Conservation (phyloP, 2,888 invertebrate species). For the Noctua pronuba region DNA sequence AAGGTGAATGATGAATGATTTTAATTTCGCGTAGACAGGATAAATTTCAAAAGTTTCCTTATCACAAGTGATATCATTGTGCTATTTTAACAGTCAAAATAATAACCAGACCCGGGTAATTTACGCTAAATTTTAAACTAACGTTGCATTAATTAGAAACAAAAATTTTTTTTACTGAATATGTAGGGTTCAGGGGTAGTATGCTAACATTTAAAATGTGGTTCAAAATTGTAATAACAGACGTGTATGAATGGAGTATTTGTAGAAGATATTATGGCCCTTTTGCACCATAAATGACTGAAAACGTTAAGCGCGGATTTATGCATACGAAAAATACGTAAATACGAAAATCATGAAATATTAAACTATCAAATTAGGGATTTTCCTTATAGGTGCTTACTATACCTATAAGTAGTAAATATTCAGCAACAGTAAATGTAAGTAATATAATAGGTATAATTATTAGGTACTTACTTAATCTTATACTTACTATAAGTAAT, state of each 20-base stretch:
- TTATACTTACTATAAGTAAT: too few relatives aligned
- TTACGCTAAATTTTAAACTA: background rate
- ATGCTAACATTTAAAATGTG: background rate
- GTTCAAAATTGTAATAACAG: background rate
- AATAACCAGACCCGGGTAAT: background rate
- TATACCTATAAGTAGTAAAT: slow-evolving; percentile 19
- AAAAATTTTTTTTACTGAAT: background rate
- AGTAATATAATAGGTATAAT: slow-evolving; percentile 14
- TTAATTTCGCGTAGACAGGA: background rate
- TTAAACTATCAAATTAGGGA: background rate
- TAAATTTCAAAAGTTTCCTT: background rate
- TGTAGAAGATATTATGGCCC: too few relatives aligned
- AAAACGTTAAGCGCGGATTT: background rate
- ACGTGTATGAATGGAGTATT: background rate
- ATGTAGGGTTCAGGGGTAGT: background rate
- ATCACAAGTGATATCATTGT: background rate
- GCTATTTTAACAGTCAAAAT: background rate
- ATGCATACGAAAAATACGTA: too few relatives aligned
- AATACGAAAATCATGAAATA: background rate
- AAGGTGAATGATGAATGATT: background rate
- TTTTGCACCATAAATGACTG: background rate
- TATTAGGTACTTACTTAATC: background rate
- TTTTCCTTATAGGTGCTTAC: background rate
- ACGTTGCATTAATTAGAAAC: background rate
- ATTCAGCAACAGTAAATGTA: slow-evolving; percentile 14